Evolutionary conservation across 2,888 invertebrate genomes (phyloP), one percentile per base, ranked within the genome.

Genomic region (Eristalis tenax): DNA sequence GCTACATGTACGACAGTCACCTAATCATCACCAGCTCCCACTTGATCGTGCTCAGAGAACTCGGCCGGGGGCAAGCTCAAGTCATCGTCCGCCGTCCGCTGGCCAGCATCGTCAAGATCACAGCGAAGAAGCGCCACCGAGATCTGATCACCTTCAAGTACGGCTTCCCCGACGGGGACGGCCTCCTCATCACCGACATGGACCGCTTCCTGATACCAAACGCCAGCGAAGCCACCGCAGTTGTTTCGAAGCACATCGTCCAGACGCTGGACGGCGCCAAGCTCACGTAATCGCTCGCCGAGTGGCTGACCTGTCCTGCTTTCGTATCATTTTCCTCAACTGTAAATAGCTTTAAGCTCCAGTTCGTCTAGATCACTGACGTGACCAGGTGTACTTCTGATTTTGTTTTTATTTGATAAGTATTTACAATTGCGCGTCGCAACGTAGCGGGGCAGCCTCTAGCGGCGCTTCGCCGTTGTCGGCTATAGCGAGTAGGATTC

Each of bases 71-170:
- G 1, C 95, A 95, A 89, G 98, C 97, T 0, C 96, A 97, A 92
- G 95, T 99, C 0, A 96, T 98, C 91, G 97, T 98, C 0, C 95
- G 97, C 87, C 95, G 99, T 76, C 97, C 98, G 0, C 94, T 99
- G 74, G 96, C 97, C 2, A 97, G 97, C 70, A 98, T 99, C 90
- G 97, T 99, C 10, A 98, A 98, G 94, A 99, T 99, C 87, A 99
- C 99, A 0, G 98, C 99, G 13, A 98, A 98, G 92, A 98, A 98
- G 92, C 95, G 97, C 78, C 97, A 98, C 92, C 99, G 99, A 0
- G 98, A 99, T 93, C 94, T 99, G 90, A 98, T 99, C 88, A 99
- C 99, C 0, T 99, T 99, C 93, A 98, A 98, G 92, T 99, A 99
- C 92, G 98, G 99, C 4, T 95, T 96, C 78, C 96, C 96, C 2